Evolutionary conservation across 2,797 vertebrate genomes (phyloP).

Genomic region (Myotis vivesi): DNA sequence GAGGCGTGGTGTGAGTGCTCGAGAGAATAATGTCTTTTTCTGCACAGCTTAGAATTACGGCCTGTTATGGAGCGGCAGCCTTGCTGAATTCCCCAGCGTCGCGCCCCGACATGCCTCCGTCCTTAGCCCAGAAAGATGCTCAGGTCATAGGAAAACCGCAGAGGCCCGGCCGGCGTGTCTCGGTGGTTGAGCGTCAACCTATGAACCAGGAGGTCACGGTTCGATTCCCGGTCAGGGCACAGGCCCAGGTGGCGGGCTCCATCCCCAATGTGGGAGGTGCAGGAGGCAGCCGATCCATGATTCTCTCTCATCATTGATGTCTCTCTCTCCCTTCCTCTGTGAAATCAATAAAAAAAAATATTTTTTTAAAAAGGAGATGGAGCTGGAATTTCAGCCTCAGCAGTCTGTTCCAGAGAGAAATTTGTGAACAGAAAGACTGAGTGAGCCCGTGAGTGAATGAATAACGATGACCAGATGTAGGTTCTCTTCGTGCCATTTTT

Average conservation of each 20-base stretch:
- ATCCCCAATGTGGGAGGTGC: too few species aligned
- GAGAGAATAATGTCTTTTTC: neutral
- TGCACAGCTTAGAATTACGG: neutral
- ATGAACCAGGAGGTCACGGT: too few species aligned
- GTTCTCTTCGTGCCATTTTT: neutral
- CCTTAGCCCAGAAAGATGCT: too few species aligned
- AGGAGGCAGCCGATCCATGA: too few species aligned
- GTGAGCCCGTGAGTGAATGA: neutral
- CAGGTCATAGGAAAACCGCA: too few species aligned
- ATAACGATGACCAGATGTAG: neutral
- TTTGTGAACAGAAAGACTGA: fast-evolving
- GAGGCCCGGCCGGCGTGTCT: too few species aligned
- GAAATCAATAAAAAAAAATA: neutral
- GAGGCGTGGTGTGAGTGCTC: neutral
- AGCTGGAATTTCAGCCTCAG: too few species aligned
- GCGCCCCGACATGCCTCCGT: neutral
- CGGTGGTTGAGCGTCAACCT: too few species aligned
- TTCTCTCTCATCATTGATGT: too few species aligned
- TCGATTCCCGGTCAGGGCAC: too few species aligned
- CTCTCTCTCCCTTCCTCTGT: too few species aligned
- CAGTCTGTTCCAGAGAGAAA: neutral
- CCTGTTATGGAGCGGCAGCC: neutral
- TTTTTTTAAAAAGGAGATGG: neutral
- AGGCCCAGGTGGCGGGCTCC: too few species aligned
- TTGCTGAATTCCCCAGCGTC: neutral